Evolutionary conservation across 1,140 invertebrate genomes (phyloP).

Genomic region (Zaprionus africanus): DNA sequence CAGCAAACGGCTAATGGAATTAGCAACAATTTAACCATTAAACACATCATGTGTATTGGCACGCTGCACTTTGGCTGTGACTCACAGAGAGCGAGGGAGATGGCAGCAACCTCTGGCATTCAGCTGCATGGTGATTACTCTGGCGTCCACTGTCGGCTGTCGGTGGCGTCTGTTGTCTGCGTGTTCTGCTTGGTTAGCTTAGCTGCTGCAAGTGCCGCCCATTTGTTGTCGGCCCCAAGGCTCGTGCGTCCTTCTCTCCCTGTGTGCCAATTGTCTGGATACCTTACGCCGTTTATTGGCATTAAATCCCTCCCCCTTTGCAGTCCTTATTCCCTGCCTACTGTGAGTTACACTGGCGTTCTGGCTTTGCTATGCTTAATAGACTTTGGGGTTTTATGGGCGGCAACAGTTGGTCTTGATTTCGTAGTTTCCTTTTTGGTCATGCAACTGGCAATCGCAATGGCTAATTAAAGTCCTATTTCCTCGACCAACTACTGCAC

Average conservation of each 20-base stretch:
- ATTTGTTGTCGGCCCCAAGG: background rate
- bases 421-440: slow-evolving; percentile 30
- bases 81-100: slow-evolving; percentile 2
- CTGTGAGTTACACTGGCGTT: slow-evolving; percentile 51
- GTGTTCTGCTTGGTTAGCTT: slow-evolving; percentile 61
- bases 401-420: slow-evolving; percentile 39
- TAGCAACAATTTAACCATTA: slow-evolving; percentile 83
- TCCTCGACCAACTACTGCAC: slow-evolving; percentile 15
- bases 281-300: slow-evolving; percentile 68
- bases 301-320: slow-evolving; percentile 58
- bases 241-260: background rate
- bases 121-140: slow-evolving; percentile 25
- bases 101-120: slow-evolving; percentile 23
- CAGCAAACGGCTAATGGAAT: slow-evolving; percentile 75
- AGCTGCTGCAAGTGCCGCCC: slow-evolving; percentile 50
- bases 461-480: slow-evolving; percentile 74
- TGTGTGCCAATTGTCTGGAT: slow-evolving; percentile 12
- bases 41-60: slow-evolving; percentile 82
- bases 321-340: background rate
- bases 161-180: slow-evolving; percentile 5
- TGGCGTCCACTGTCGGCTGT: slow-evolving; percentile 16
- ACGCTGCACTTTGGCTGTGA: slow-evolving; percentile 62
- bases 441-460: slow-evolving; percentile 31
- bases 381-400: slow-evolving; percentile 76
- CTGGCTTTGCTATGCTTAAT: slow-evolving; percentile 74